Percentiles rank a stretch among this genome's conserved stretches.
These are phyloP conservation scores for Panthera tigris DNA, from an alignment of 2,113 vertebrate genomes.

Conservation along the genomic window DNA sequence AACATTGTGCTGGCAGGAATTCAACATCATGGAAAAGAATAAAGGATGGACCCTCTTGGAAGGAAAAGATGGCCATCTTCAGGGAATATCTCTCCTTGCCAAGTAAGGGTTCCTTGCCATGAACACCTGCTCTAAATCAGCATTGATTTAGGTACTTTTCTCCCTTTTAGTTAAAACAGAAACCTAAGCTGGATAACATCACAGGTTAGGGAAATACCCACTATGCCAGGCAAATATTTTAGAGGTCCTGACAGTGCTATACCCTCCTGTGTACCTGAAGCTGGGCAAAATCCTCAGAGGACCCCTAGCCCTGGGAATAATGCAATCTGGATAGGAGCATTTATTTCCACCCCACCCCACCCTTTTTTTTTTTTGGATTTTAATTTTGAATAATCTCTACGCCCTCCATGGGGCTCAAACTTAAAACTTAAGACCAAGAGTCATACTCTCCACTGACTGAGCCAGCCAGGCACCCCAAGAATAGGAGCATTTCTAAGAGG, in stretches of 20 bases:
- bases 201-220: neutral
- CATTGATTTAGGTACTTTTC: neutral
- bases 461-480: too few relatives aligned
- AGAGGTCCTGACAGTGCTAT: neutral
- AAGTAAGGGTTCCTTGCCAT: constrained; percentile 61
- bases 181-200: neutral
- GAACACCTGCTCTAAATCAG: neutral
- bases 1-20: constrained; percentile 70
- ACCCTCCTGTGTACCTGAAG: neutral
- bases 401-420: too few relatives aligned
- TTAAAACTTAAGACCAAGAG: too few relatives aligned
- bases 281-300: neutral
- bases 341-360: neutral
- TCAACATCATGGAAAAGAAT: constrained; percentile 71
- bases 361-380: too few relatives aligned
- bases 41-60: constrained; percentile 71
- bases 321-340: neutral
- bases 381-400: too few relatives aligned
- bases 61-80: constrained; percentile 68
- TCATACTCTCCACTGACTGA: too few relatives aligned
- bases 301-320: neutral
- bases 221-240: neutral
- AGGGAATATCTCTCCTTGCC: constrained; percentile 76
- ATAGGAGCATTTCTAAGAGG: neutral
- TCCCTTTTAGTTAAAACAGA: neutral